Base-by-base conservation (phyloP, 2,888 invertebrate genomes). In the Patella caerulea region DNA sequence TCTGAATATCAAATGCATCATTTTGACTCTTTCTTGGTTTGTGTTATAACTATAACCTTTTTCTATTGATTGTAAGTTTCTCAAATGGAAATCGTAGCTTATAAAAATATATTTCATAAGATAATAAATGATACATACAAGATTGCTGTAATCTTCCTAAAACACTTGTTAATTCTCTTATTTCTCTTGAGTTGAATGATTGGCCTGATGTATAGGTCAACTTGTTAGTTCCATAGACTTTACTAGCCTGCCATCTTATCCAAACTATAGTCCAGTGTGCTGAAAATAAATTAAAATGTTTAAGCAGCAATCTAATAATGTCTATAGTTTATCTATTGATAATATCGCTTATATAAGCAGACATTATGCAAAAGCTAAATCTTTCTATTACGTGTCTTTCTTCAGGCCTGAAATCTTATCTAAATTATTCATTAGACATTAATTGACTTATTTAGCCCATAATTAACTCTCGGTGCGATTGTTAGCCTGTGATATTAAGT, bases 101-200 rank as follows among this genome's bases (percentile, higher is more conserved):
- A 72, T 45, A 72, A 3, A 34, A 72, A 72, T 29, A 29, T 72
- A 4, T 45, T 17, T 72, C 14, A 34, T 12, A 29, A 52, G 34
- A 72, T 34, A 11, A n/a, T 12, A 7, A 17, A n/a, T 12, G 72
- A 75, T 14, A 78, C 84, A 80, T 74, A 85, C 85, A 82, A 24
- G 85, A 84, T 29, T 77, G 78, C 75, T 82, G 82, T 59, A 85
- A 78, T 76, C 83, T 80, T 14, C 81, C 82, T 14, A 85, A 79
- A 14, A 78, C 83, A n/a, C 74, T 34, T 19, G 83, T 81, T 17
- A 85, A 75, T 70, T 83, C 80, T 74, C 79, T 74, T 45, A 85
- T 59, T 71, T 84, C 85, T 29, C 78, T 53, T 1, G 83, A 79
- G n/a, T 82, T 82, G 70, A 85, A 74, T 12, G 81, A 79, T 5